Conservation (phyloP, 1,140 invertebrate genomes). For the Temnothorax curvispinosus region DNA sequence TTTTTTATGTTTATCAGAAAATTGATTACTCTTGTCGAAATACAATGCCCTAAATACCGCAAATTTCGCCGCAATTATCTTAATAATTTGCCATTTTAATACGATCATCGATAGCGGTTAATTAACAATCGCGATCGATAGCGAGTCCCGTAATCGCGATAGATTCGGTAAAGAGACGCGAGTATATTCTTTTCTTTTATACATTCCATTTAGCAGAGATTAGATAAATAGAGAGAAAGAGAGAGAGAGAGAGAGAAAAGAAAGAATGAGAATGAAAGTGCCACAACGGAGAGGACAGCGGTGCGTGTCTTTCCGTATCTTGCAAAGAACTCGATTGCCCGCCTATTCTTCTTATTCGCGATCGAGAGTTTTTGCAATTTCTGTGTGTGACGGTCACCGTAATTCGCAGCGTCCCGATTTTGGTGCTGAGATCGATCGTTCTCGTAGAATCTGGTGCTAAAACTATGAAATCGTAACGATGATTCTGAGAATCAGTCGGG, state of each 20-base stretch:
- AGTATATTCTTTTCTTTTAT: conserved; percentile 68
- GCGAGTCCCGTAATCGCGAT: not conserved
- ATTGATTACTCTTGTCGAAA: conserved; percentile 26
- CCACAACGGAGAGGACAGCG: conserved; percentile 65
- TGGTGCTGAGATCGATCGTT: conserved; percentile 17
- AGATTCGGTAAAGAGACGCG: conserved; percentile 28
- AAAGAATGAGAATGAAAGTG: conserved; percentile 43
- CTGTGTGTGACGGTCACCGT: conserved; percentile 19
- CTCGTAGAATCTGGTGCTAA: conserved; percentile 3
- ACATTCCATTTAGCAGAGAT: conserved; percentile 69
- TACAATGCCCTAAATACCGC: not conserved
- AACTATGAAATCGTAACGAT: not conserved
- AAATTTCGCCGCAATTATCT: conserved; percentile 15
- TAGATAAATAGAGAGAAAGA: conserved; percentile 25
- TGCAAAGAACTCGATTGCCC: conserved; percentile 61
- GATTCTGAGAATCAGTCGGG: not conserved
- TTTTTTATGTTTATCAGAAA: conserved; percentile 14
- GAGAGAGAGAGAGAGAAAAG: conserved; percentile 9
- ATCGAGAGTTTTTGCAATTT: conserved; percentile 52
- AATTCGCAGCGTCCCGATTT: conserved; percentile 47
- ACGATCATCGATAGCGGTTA: conserved; percentile 14
- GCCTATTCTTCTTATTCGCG: conserved; percentile 59
- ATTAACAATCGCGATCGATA: not conserved
- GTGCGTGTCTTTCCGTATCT: conserved; percentile 59
- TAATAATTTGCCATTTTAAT: conserved; percentile 17